Percentiles rank a stretch among this genome's conserved stretches.
These are phyloP conservation scores for Natator depressus DNA, from an alignment of 2,113 vertebrate species.

Conservation along the genomic window DNA sequence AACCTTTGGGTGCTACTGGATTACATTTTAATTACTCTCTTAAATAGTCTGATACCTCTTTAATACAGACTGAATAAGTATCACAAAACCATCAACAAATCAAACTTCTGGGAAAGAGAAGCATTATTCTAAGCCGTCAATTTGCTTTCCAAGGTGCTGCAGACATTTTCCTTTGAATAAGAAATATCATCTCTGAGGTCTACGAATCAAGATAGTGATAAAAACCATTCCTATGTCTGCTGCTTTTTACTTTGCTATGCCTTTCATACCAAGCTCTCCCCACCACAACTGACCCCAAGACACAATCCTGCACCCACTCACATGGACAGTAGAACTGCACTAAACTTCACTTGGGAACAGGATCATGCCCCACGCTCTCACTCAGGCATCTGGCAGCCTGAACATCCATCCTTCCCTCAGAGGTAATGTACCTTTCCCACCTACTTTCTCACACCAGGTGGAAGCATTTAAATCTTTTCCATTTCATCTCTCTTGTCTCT, in stretches of 20 bases:
- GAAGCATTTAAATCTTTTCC: neutral
- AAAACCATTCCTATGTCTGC: neutral
- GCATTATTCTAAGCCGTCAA: neutral
- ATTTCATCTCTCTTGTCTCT: conserved; percentile 28
- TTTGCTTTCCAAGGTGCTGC: neutral
- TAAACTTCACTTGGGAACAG: neutral
- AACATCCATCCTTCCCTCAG: neutral
- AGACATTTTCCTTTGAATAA: neutral
- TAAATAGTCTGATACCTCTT: neutral
- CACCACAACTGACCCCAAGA: neutral
- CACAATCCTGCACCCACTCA: neutral
- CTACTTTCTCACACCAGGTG: neutral
- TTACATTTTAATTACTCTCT: neutral
- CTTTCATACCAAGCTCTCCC: neutral
- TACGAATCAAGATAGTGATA: neutral
- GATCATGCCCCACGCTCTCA: neutral
- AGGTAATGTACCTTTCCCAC: neutral
- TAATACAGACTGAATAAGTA: neutral
- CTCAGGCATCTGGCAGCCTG: neutral
- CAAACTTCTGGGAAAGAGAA: neutral
- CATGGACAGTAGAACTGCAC: neutral
- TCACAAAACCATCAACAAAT: no score
- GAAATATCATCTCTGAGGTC: neutral
- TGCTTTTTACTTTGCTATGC: neutral
- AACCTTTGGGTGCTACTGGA: neutral